These are phyloP conservation scores for Peromyscus polionotus DNA, from an alignment of 2,113 vertebrate genomes.

Conservation along the genomic window DNA sequence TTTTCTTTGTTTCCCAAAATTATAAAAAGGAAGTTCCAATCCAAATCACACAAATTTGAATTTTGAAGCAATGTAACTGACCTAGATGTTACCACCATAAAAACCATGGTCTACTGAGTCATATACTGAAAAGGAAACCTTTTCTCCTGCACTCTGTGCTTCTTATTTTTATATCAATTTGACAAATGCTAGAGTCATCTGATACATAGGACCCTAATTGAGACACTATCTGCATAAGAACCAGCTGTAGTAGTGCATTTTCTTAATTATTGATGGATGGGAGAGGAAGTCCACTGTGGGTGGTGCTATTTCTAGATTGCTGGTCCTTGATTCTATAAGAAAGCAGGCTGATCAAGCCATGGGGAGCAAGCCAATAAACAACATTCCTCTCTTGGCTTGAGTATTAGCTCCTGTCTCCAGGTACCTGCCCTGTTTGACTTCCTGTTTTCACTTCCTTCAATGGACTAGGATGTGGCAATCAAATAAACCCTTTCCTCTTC, in stretches of 20 bases:
- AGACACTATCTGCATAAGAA: neutral
- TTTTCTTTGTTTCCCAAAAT: neutral
- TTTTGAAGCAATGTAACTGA: neutral
- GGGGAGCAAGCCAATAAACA: neutral
- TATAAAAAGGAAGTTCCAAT: neutral
- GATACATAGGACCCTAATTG: neutral
- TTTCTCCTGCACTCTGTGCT: neutral
- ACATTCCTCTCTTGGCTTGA: neutral
- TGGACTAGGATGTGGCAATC: neutral
- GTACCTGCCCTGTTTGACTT: neutral
- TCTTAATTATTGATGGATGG: neutral
- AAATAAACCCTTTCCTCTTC: neutral
- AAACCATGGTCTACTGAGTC: neutral
- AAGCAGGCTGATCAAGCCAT: neutral
- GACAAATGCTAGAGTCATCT: neutral
- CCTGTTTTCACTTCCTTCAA: neutral
- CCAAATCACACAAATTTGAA: neutral
- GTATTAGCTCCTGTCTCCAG: neutral
- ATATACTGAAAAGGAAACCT: neutral
- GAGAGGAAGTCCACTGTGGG: neutral
- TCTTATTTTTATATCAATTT: neutral
- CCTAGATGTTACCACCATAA: neutral
- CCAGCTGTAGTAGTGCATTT: neutral
- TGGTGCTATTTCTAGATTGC: neutral
- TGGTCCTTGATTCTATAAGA: neutral